phyloP scores from a whole-genome alignment of 2,113 vertebrate genomes.

The Mus musculus region DNA sequence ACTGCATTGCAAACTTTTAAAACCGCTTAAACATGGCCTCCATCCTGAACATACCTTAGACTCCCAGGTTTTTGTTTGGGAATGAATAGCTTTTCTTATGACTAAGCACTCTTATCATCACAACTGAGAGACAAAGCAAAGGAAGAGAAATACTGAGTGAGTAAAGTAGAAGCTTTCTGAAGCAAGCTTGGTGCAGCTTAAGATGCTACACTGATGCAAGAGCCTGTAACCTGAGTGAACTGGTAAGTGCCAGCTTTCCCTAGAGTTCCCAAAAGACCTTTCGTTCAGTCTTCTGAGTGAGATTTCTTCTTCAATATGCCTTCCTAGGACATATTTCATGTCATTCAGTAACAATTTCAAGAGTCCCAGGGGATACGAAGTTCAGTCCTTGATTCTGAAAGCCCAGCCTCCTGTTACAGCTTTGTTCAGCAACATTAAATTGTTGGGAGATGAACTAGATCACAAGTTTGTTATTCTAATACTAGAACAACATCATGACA shows the following conservation, averaged over 20 bases:
- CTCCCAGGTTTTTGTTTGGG: not conserved
- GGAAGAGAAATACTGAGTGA: not conserved
- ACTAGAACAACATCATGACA: slow-evolving; percentile 45
- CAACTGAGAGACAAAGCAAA: not conserved
- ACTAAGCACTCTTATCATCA: not conserved
- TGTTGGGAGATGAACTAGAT: slow-evolving; percentile 59
- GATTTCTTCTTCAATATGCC: slow-evolving; percentile 1
- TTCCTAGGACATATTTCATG: not conserved
- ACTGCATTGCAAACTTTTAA: not conserved
- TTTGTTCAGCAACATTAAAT: slow-evolving; percentile 55
- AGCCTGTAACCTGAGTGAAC: not conserved
- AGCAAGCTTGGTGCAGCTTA: slow-evolving; percentile 43
- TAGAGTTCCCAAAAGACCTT: not conserved
- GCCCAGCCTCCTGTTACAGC: slow-evolving; percentile 22
- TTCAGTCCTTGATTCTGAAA: slow-evolving; percentile 55
- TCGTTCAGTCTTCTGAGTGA: not conserved
- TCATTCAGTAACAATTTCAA: slow-evolving; percentile 56
- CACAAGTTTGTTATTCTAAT: slow-evolving; percentile 63
- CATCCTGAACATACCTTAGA: not conserved
- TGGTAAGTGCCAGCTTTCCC: not conserved
- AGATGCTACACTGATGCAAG: slow-evolving; percentile 54
- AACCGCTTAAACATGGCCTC: not conserved
- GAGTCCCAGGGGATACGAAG: slow-evolving; percentile 10
- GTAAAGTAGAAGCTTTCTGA: slow-evolving; percentile 16
- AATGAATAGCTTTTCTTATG: not conserved